These are phyloP conservation scores for Tetramorium bicarinatum DNA, from an alignment of 2,888 invertebrate genomes.

Conservation along the genomic window DNA sequence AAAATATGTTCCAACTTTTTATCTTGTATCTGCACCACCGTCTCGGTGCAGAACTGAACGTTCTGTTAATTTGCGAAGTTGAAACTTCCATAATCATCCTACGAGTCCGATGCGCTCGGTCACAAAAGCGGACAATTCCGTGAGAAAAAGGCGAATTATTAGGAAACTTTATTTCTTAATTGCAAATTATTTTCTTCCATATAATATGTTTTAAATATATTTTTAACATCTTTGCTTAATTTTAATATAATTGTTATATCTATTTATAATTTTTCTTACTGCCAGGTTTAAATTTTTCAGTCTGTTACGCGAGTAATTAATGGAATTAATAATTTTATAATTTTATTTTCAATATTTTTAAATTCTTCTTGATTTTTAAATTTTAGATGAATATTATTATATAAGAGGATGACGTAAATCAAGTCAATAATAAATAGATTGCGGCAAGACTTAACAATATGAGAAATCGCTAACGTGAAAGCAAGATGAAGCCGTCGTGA, in stretches of 20 bases:
- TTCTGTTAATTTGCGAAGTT: conserved; percentile 75
- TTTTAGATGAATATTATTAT: background rate
- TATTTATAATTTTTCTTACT: background rate
- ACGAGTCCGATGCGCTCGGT: background rate
- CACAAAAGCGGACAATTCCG: background rate
- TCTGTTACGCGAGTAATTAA: background rate
- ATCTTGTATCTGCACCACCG: conserved; percentile 79
- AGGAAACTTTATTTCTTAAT: background rate
- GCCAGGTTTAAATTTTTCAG: background rate
- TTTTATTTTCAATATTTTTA: background rate
- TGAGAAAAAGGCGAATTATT: background rate
- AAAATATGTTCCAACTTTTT: conserved; percentile 83
- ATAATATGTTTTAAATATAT: background rate
- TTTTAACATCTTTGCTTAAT: background rate
- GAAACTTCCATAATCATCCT: conserved; percentile 25
- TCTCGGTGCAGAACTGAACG: conserved; percentile 62
- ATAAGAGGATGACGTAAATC: background rate
- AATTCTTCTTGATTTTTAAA: background rate
- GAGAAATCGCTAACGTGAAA: conserved; percentile 41
- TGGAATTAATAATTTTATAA: background rate
- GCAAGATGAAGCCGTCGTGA: conserved; percentile 38
- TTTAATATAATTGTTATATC: conserved; percentile 3
- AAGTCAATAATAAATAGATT: conserved; percentile 3
- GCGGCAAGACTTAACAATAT: conserved; percentile 33
- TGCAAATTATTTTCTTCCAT: background rate